A percentile compares a stretch with the other conserved stretches of the same genome.
Conservation (phyloP, 1,140 invertebrate genomes). For the Leptestheria dahalacensis region DNA sequence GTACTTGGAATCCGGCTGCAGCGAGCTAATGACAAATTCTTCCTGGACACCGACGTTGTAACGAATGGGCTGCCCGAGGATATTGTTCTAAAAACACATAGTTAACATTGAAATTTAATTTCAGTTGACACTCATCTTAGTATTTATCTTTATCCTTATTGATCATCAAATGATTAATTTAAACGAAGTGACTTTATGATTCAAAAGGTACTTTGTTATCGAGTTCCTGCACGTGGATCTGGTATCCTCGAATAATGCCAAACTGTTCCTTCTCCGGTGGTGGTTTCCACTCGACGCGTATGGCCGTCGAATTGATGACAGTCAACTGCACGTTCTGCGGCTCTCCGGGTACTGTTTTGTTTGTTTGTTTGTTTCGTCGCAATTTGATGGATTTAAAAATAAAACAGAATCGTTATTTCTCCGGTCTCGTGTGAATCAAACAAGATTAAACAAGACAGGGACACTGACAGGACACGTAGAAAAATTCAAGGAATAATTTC, state of each 20-base stretch:
- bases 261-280: slow-evolving; percentile 78
- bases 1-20: slow-evolving; percentile 86
- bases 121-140: not conserved
- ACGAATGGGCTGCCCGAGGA: slow-evolving; percentile 23
- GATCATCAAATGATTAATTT: not conserved
- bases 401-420: too few species aligned
- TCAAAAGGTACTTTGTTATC: slow-evolving; percentile 49
- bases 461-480: too few species aligned
- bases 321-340: slow-evolving; percentile 75
- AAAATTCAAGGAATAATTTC: too few species aligned
- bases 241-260: slow-evolving; percentile 91
- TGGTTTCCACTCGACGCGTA: slow-evolving; percentile 80
- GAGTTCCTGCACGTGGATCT: slow-evolving; percentile 85
- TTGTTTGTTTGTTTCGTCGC: too few species aligned
- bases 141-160: not conserved
- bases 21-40: slow-evolving; percentile 49
- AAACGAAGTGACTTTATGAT: not conserved
- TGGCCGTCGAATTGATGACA: slow-evolving; percentile 79
- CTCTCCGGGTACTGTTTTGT: slow-evolving; percentile 80
- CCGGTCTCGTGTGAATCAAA: too few species aligned
- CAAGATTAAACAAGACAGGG: too few species aligned
- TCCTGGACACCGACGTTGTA: slow-evolving; percentile 67
- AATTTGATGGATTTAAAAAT: too few species aligned
- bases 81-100: slow-evolving; percentile 19
- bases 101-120: not conserved